These are phyloP conservation scores for Sisyra terminalis DNA, from an alignment of 2,888 invertebrate species.

Conservation along the genomic window DNA sequence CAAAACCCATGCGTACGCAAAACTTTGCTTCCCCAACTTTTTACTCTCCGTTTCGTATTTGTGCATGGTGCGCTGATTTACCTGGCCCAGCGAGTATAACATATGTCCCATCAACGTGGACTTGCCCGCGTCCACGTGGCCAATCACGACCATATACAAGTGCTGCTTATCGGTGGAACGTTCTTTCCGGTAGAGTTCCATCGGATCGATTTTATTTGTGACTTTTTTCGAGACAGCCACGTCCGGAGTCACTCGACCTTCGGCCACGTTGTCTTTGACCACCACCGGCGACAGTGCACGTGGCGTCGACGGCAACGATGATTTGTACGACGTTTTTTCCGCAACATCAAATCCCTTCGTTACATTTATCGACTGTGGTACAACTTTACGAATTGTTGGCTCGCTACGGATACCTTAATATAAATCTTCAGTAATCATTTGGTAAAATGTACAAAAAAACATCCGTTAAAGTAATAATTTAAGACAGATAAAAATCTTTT, in stretches of 20 bases:
- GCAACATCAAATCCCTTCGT: constrained; percentile 42
- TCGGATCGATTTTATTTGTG: constrained; percentile 28
- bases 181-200: constrained; percentile 50
- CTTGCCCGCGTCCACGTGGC: constrained; percentile 96
- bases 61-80: constrained; percentile 77
- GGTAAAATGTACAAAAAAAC: background rate
- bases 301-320: constrained; percentile 31
- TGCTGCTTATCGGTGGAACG: constrained; percentile 70
- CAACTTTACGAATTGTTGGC: constrained; percentile 17
- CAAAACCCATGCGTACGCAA: constrained; percentile 97
- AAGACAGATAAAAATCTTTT: constrained; percentile 1
- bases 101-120: constrained; percentile 95
- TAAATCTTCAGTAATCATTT: constrained; percentile 1
- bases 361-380: constrained; percentile 27
- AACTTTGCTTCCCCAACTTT: constrained; percentile 94
- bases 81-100: constrained; percentile 71
- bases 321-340: too few relatives aligned
- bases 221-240: background rate
- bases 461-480: background rate
- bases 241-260: constrained; percentile 15
- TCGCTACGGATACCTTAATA: constrained; percentile 6
- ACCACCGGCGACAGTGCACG: constrained; percentile 52
- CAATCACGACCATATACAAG: constrained; percentile 83
- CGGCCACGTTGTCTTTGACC: constrained; percentile 35
- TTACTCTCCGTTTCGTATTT: constrained; percentile 96